Percentiles rank a stretch among this genome's conserved stretches.
These are phyloP conservation scores for Amazona ochrocephala DNA, from an alignment of 2,797 vertebrate species.

Conservation along the genomic window DNA sequence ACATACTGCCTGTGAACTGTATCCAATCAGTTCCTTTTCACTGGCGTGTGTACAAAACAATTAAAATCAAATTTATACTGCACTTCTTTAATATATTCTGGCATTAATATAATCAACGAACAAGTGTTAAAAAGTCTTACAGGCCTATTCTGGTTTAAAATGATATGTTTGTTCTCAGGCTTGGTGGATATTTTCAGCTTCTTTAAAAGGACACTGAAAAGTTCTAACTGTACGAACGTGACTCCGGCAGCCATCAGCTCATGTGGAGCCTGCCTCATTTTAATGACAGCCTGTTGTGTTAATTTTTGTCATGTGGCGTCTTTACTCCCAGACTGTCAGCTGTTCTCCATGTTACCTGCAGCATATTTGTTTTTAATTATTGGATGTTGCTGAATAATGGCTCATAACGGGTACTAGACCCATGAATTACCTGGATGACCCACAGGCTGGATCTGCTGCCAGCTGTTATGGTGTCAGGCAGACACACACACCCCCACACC, in stretches of 20 bases:
- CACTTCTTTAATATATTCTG: conserved; percentile 97
- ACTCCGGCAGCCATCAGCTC: background rate
- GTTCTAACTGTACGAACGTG: fast-evolving
- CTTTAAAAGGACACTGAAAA: conserved; percentile 47
- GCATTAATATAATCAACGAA: conserved; percentile 95
- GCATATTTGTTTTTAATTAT: conserved; percentile 8
- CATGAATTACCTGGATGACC: background rate
- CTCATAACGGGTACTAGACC: background rate
- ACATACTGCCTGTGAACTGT: conserved; percentile 99
- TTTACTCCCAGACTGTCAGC: background rate
- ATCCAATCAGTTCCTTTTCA: conserved; percentile 99
- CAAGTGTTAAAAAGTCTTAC: conserved; percentile 94
- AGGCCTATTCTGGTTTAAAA: conserved; percentile 84
- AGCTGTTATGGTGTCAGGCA: background rate
- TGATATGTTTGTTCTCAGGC: conserved; percentile 65
- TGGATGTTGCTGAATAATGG: background rate
- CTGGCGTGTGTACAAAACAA: conserved; percentile 99
- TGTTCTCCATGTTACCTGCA: conserved; percentile 3
- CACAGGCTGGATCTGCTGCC: background rate
- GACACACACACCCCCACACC: background rate
- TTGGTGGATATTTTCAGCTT: conserved; percentile 56
- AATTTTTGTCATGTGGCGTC: background rate
- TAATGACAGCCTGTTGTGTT: background rate
- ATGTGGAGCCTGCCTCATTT: background rate
- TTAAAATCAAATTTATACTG: conserved; percentile 99